A percentile compares a stretch with the other conserved stretches of the same genome.
These are phyloP conservation scores for Melanostoma mellinum DNA, from an alignment of 2,888 invertebrate species.

Conservation along the genomic window DNA sequence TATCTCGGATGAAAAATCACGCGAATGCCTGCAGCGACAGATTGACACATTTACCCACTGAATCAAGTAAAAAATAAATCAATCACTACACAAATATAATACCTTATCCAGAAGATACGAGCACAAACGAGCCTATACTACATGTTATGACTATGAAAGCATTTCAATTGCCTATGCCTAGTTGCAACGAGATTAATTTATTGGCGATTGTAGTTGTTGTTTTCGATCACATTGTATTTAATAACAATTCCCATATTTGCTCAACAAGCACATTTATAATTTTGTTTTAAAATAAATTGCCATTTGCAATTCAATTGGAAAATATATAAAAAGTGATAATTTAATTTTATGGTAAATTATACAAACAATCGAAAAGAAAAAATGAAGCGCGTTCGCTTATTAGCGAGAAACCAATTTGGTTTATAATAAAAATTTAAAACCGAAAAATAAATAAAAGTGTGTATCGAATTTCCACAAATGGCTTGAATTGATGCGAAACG, in stretches of 20 bases:
- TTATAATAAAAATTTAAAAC: too few relatives aligned
- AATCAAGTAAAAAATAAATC: slow-evolving; percentile 34
- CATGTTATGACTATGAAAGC: too few relatives aligned
- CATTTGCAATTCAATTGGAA: not conserved
- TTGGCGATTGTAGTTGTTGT: slow-evolving; percentile 6
- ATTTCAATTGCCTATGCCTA: too few relatives aligned
- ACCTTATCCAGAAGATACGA: too few relatives aligned
- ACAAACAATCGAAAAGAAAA: not conserved
- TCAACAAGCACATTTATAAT: slow-evolving; percentile 3
- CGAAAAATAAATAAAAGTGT: not conserved
- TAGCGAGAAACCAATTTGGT: too few relatives aligned
- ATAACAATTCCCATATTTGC: slow-evolving; percentile 12
- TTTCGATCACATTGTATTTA: too few relatives aligned
- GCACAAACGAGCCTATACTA: too few relatives aligned
- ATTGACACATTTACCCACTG: slow-evolving; percentile 32
- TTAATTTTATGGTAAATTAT: slow-evolving; percentile 4
- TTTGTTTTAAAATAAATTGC: not conserved
- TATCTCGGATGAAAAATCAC: slow-evolving; percentile 3
- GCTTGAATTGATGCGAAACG: not conserved
- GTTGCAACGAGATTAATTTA: slow-evolving; percentile 11
- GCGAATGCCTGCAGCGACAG: not conserved
- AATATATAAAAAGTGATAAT: not conserved
- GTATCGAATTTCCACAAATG: slow-evolving; percentile 31
- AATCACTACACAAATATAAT: slow-evolving; percentile 13
- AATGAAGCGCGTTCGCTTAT: too few relatives aligned